Evolutionary conservation across 2,113 vertebrate species (phyloP), one percentile per base, ranked within the genome.

Genomic region (Chamaetylas fuelleborni): DNA sequence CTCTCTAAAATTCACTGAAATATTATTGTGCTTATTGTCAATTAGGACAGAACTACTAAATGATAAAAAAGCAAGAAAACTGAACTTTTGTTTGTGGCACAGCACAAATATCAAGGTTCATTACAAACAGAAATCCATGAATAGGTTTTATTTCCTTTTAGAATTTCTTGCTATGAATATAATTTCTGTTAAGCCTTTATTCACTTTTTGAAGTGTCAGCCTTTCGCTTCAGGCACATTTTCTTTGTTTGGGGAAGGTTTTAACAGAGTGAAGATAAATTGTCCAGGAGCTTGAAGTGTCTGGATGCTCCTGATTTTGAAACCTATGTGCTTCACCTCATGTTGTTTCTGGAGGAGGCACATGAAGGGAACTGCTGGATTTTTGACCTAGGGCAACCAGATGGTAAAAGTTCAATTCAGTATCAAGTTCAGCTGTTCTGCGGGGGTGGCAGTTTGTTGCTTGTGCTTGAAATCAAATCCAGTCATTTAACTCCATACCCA

Each of bases 401-500:
- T 93, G 82, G 58, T 82, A 34, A 61, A 91, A 94, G 81, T 91
- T 95, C 70, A 95, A 4, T 61, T 84, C 61, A 25, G 78, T 77
- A 62, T 88, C 66, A 62, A 9, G 79, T 78, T 62, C 92, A 96
- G 87, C 81, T 92, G 92, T 47, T 91, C 47, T 64, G 87, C 0
- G 47, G 90, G 66, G 79, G 90, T 83, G 93, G 90, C 2, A 1
- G 2, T 71, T 92, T 67, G 56, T 86, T 85, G 36, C 64, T 96
- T 80, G 26, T 86, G 81, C 42, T 76, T 85, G 84, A 89, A 92
- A 93, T 64, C 70, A 66, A 71, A 87, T 61, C 58, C n/a, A n/a
- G 43, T 74, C 47, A 62, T 83, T 94, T 66, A 86, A 69, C 38
- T 61, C 17, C 36, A 15, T 81, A 62, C 38, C 34, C 53, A 47